Evolutionary conservation across 2,113 vertebrate species (phyloP).

Genomic region (Ranitomeya variabilis): DNA sequence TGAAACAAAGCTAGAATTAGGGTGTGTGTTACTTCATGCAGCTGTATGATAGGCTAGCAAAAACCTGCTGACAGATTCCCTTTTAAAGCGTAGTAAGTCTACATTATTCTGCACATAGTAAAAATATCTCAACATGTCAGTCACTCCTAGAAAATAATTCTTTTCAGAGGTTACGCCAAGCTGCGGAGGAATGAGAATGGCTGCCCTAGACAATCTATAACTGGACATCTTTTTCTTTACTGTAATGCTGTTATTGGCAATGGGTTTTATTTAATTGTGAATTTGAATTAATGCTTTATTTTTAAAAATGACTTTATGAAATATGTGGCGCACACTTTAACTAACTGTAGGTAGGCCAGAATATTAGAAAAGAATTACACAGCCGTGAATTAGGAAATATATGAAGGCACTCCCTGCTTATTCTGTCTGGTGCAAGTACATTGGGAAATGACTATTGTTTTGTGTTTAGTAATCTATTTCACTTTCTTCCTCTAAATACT

Average conservation of each 20-base stretch:
- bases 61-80: no score
- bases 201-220: neutral
- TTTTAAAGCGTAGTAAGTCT: no score
- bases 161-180: no score
- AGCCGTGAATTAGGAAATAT: neutral
- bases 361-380: neutral
- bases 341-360: neutral
- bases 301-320: neutral
- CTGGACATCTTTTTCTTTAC: neutral
- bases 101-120: no score
- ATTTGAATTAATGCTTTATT: neutral
- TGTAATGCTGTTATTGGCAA: neutral
- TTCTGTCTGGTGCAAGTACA: neutral
- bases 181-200: no score
- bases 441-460: neutral
- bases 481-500: no score
- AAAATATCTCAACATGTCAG: no score
- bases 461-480: no score
- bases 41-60: no score
- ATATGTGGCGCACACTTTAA: neutral
- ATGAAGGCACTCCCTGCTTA: neutral
- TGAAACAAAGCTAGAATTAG: no score
- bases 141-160: no score
- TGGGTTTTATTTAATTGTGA: neutral
- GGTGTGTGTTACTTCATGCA: no score